Evolutionary conservation across 1,140 invertebrate genomes (phyloP).

Genomic region (Colletes latitarsis): DNA sequence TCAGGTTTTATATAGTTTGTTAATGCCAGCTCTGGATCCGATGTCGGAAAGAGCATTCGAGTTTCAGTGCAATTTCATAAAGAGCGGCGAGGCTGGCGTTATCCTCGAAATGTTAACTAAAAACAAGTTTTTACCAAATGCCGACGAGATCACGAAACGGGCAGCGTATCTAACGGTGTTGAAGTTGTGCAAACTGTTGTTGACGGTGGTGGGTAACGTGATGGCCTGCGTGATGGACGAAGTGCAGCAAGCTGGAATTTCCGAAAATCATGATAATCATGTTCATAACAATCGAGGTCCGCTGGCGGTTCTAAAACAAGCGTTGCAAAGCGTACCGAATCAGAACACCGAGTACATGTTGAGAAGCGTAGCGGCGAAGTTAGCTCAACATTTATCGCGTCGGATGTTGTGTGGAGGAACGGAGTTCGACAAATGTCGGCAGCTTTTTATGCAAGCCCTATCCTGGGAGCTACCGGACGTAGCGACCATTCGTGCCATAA

Average conservation of each 20-base stretch:
- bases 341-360: constrained; percentile 86
- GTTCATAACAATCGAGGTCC: constrained; percentile 76
- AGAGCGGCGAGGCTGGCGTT: constrained; percentile 90
- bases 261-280: constrained; percentile 77
- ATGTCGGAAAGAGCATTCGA: constrained; percentile 91
- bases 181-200: constrained; percentile 93
- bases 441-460: constrained; percentile 82
- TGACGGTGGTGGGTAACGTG: constrained; percentile 92
- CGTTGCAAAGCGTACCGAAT: constrained; percentile 87
- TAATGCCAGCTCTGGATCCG: constrained; percentile 95
- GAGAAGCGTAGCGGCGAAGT: constrained; percentile 87
- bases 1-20: constrained; percentile 94
- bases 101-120: constrained; percentile 93
- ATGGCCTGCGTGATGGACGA: constrained; percentile 85
- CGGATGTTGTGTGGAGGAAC: constrained; percentile 79
- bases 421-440: constrained; percentile 80
- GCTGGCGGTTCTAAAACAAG: constrained; percentile 86
- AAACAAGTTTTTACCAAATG: constrained; percentile 92
- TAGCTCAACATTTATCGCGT: constrained; percentile 88
- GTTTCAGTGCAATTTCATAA: constrained; percentile 94
- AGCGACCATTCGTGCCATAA: constrained; percentile 86
- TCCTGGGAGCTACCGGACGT: constrained; percentile 86
- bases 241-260: constrained; percentile 69
- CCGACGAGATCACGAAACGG: constrained; percentile 90
- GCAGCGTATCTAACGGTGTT: constrained; percentile 94